Evolutionary conservation across 2,113 vertebrate species (phyloP), one percentile per base, ranked within the genome.

Genomic region (Spizaetus ornatus): DNA sequence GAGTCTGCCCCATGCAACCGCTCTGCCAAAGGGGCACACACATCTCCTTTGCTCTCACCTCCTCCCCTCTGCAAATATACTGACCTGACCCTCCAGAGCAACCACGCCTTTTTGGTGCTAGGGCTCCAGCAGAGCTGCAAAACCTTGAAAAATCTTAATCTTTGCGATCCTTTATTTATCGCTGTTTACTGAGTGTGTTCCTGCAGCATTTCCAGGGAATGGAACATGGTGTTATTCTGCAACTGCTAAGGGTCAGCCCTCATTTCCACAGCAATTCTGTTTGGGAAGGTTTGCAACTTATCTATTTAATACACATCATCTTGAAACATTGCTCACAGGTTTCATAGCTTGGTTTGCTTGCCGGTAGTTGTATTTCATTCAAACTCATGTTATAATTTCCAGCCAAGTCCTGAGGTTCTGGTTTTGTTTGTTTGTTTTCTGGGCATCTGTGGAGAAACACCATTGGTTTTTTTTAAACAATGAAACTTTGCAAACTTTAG

Each of bases 221-320:
- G 1, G 50, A 70, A 73, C 1, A 0, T 2, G 1, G 5, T 8
- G 47, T 43, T 40, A 43, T 6, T 11, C 76, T 5, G 1, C 4
- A 7, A 4, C 42, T 32, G 72, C 48, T n/a, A 17, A 43, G 72
- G 45, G 79, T 73, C 91, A 86, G 58, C 21, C 34, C 56, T 56
- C 63, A 14, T 31, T 69, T 40, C 63, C 88, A 78, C 48, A 48
- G 62, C 25, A 40, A 3, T 4, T 22, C 34, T 43, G 48, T 2
- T 65, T 16, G 27, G 56, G 34, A 48, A 65, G 67, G 58, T 45
- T 45, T 62, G 53, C 21, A 31, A 15, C 32, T 16, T 5, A 13
- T 16, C 65, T 36, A 4, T 11, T 42, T 36, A 40, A 59, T 2
- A 13, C 40, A 15, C 2, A 2, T 29, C 26, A 8, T 0, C 7